A percentile compares a stretch with the other conserved stretches of the same genome.
phyloP scores from a whole-genome alignment of 2,888 invertebrate genomes.

The Epicampocera succincta region DNA sequence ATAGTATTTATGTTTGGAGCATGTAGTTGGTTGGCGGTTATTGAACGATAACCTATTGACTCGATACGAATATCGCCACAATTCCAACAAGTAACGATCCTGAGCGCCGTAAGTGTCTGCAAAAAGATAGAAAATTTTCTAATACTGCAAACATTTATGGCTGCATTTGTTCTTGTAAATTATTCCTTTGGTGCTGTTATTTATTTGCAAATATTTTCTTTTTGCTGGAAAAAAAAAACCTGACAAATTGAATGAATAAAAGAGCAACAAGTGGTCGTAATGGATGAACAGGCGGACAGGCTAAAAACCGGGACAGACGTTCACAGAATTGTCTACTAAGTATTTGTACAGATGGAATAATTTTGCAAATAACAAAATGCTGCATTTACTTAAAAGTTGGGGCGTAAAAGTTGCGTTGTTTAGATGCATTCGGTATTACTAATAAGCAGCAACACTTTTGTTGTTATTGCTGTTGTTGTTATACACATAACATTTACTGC shows the following conservation, averaged over 20 bases:
- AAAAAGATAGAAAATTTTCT: slow-evolving; percentile 47
- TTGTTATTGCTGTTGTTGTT: slow-evolving; percentile 25
- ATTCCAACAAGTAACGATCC: slow-evolving; percentile 60
- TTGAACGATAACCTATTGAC: slow-evolving; percentile 80
- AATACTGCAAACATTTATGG: slow-evolving; percentile 35
- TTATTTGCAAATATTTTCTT: slow-evolving; percentile 56
- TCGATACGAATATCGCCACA: slow-evolving; percentile 70
- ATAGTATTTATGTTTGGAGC: slow-evolving; percentile 45
- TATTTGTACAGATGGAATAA: slow-evolving; percentile 66
- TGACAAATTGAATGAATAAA: slow-evolving; percentile 81
- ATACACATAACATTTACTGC: slow-evolving; percentile 47
- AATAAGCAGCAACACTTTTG: slow-evolving; percentile 67
- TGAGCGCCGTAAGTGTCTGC: slow-evolving; percentile 24
- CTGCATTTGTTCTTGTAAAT: slow-evolving; percentile 71
- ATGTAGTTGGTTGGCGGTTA: slow-evolving; percentile 56
- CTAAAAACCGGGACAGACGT: slow-evolving; percentile 50
- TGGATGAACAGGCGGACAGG: slow-evolving; percentile 70
- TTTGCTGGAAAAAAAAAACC: slow-evolving; percentile 56
- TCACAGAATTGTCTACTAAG: slow-evolving; percentile 56
- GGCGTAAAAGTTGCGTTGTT: slow-evolving; percentile 69
- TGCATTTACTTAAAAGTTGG: slow-evolving; percentile 64
- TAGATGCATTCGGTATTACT: slow-evolving; percentile 65
- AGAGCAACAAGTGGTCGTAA: slow-evolving; percentile 80
- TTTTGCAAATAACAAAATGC: slow-evolving; percentile 55
- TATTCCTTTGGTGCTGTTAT: slow-evolving; percentile 52